Conservation (phyloP, 2,797 vertebrate genomes). For the Apogon talboti region DNA sequence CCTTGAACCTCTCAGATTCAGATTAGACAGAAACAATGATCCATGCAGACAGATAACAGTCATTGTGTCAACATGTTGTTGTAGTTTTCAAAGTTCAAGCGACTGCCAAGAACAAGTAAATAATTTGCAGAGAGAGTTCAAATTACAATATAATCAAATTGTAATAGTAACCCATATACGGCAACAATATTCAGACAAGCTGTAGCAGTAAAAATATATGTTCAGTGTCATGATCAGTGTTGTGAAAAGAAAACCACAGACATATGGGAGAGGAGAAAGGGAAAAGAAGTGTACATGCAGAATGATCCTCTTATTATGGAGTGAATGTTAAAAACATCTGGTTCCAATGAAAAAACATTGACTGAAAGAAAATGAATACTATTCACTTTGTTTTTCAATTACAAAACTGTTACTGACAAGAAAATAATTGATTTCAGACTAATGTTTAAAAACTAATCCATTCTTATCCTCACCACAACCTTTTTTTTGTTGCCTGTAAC, state of each 20-base stretch:
- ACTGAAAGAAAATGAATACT: constrained; percentile 9
- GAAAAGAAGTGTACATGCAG: not conserved
- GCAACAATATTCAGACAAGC: constrained; percentile 14
- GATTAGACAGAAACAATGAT: constrained; percentile 39
- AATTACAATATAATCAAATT: constrained; percentile 28
- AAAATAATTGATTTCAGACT: not conserved
- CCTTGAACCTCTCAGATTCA: constrained; percentile 24
- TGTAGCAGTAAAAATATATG: not conserved
- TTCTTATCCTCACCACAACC: constrained; percentile 3
- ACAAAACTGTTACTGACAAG: constrained; percentile 2
- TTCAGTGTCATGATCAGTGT: not conserved
- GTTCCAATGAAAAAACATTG: not conserved
- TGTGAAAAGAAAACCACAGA: not conserved
- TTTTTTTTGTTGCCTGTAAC: not conserved
- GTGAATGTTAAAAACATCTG: constrained; percentile 21
- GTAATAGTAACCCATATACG: constrained; percentile 19
- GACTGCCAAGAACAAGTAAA: constrained; percentile 14
- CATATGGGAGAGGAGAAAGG: not conserved
- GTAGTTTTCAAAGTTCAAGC: constrained; percentile 14
- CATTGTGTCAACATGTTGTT: constrained; percentile 29
- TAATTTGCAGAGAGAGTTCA: constrained; percentile 26
- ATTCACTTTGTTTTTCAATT: constrained; percentile 12
- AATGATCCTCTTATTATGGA: not conserved
- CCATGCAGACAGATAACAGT: constrained; percentile 34
- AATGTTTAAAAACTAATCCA: constrained; percentile 14